These are phyloP conservation scores for Hippocampus zosterae DNA, from an alignment of 2,113 vertebrate species.

Conservation along the genomic window DNA sequence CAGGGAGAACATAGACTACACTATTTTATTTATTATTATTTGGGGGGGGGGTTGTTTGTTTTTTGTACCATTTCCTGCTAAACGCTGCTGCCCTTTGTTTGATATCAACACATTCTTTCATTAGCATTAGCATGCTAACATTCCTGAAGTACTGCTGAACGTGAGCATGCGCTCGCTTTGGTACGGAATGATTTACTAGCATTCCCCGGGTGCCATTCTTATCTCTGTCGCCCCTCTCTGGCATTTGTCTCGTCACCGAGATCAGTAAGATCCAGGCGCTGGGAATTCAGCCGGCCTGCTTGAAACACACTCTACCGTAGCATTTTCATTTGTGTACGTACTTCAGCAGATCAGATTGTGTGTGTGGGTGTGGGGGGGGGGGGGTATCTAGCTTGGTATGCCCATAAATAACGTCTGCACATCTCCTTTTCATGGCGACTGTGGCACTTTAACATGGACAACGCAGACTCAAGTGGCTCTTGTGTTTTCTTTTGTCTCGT, in stretches of 20 bases:
- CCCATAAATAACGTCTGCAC: conserved; percentile 2
- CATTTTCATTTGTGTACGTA: conserved; percentile 10
- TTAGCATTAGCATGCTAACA: neutral
- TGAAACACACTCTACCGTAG: conserved; percentile 11
- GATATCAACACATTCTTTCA: neutral
- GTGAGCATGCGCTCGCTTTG: conserved; percentile 22
- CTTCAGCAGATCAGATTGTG: conserved; percentile 9
- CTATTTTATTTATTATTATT: neutral
- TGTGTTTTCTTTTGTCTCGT: conserved; percentile 27
- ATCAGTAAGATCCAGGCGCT: conserved; percentile 32
- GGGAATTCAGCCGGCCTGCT: conserved; percentile 39
- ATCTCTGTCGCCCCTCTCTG: conserved; percentile 47
- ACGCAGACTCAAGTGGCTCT: conserved; percentile 1
- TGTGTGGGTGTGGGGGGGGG: neutral
- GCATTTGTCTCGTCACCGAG: conserved; percentile 49
- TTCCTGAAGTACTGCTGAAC: neutral
- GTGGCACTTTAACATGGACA: neutral
- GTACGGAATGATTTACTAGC: conserved; percentile 35
- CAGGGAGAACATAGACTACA: neutral
- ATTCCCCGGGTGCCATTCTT: conserved; percentile 61
- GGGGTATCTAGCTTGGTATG: too few relatives aligned
- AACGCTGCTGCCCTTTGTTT: neutral
- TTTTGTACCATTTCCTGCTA: neutral
- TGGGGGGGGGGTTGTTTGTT: too few relatives aligned
- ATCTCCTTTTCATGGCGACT: conserved; percentile 14